A percentile compares a stretch with the other conserved stretches of the same genome.
These are phyloP conservation scores for Mormyrus lacerda DNA, from an alignment of 2,113 vertebrate species.

Conservation along the genomic window DNA sequence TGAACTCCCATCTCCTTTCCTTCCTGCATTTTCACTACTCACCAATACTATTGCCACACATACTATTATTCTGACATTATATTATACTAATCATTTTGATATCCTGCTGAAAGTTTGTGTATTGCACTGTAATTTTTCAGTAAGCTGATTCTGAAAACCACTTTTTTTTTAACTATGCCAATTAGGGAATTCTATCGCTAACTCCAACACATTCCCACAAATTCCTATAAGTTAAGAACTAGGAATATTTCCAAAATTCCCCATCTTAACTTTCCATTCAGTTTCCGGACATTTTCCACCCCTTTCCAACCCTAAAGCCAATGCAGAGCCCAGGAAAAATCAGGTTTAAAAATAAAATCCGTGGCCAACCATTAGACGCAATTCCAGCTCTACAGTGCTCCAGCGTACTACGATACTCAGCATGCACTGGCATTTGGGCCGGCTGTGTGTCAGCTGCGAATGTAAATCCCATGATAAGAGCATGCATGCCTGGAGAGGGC, in stretches of 20 bases:
- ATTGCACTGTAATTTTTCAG: not conserved
- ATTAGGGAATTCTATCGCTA: not conserved
- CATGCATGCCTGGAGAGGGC: not conserved
- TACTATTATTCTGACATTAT: not conserved
- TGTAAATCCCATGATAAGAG: not conserved
- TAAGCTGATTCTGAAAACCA: not conserved
- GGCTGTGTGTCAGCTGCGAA: not conserved
- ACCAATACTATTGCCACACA: not conserved
- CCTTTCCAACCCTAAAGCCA: not conserved
- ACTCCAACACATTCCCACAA: not conserved
- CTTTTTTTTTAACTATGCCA: not conserved
- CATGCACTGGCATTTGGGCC: not conserved
- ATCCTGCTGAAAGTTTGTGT: not conserved
- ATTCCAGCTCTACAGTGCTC: not conserved
- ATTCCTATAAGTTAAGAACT: not conserved
- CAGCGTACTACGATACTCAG: not conserved
- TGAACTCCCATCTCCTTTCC: not conserved
- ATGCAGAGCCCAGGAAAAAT: not conserved
- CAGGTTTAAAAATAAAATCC: not conserved
- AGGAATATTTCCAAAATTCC: not conserved
- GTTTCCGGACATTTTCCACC: not conserved
- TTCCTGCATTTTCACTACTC: not conserved
- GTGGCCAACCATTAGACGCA: not conserved
- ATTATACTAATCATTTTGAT: not conserved
- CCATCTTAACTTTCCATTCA: not conserved